Evolutionary conservation across 2,113 vertebrate genomes (phyloP), one percentile per base, ranked within the genome.

Genomic region (Sylvilagus bachmani): DNA sequence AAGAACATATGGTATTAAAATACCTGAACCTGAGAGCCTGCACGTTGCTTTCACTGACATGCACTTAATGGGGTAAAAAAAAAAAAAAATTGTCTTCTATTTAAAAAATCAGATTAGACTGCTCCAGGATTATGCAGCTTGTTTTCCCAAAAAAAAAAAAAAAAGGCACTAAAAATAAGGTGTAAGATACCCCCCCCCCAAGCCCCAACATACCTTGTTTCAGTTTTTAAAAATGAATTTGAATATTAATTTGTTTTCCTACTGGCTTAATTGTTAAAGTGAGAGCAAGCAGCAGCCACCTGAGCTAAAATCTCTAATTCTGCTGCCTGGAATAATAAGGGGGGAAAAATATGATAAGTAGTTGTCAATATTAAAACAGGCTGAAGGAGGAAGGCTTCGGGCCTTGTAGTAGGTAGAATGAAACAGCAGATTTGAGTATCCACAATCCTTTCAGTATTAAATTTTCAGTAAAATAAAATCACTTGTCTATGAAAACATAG

Each of bases 401-500:
- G 99, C 99, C 99, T 99, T 99, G 98, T 98, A 98, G 98, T 98
- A 98, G 99, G 98, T 98, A 99, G 99, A 99, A 99, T 99, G 99
- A 99, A 99, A 99, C 98, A 99, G 98, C 98, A 99, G 99, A 99
- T 99, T 98, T 98, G 98, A 99, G 98, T 98, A 98, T 98, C 98
- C 98, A 98, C 98, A 98, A 98, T 98, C 97, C 98, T 98, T 98
- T 98, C 98, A 98, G 98, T 99, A 99, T 99, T 99, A 99, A 98
- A 98, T 99, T 99, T 99, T 99, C 99, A 98, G 98, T 99, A 99
- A 99, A 99, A 99, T 99, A 99, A 99, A 99, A 99, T 99, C 99
- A 99, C 99, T 99, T 99, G 99, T 99, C 98, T 99, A 99, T 99
- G 99, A 99, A 99, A 99, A 99, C 99, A 99, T 99, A 99, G 99